Conservation (phyloP, 2,797 vertebrate genomes). For the Centropyge bicolor region DNA sequence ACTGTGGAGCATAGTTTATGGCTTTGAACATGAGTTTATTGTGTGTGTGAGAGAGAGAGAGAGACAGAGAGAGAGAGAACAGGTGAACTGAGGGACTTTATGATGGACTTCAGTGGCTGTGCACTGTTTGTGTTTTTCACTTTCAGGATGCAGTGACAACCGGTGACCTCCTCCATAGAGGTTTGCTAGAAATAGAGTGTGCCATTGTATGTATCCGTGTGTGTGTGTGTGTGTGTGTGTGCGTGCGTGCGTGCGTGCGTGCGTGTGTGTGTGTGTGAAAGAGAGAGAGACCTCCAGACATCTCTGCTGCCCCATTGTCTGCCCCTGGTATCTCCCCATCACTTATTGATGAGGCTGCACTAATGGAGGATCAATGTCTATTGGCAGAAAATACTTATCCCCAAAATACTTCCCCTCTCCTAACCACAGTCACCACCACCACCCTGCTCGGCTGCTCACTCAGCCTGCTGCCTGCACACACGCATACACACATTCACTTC, state of each 20-base stretch:
- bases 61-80: too few relatives aligned
- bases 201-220: conserved; percentile 10
- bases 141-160: conserved; percentile 23
- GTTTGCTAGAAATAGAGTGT: conserved; percentile 41
- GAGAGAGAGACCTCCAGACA: conserved; percentile 59
- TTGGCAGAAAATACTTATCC: conserved; percentile 70
- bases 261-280: conserved; percentile 14
- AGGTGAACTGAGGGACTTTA: too few relatives aligned
- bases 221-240: conserved; percentile 23
- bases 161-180: conserved; percentile 35
- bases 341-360: conserved; percentile 82
- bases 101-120: not conserved
- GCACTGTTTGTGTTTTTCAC: conserved; percentile 6
- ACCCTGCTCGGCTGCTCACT: not conserved
- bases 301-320: conserved; percentile 74
- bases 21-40: not conserved
- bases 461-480: not conserved
- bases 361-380: conserved; percentile 82
- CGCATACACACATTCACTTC: conserved; percentile 4
- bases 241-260: conserved; percentile 20
- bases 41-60: not conserved
- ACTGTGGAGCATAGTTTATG: not conserved
- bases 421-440: conserved; percentile 46
- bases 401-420: conserved; percentile 63
- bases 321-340: conserved; percentile 72